phyloP scores from a whole-genome alignment of 2,888 invertebrate species.

The Choreutis nemorana region DNA sequence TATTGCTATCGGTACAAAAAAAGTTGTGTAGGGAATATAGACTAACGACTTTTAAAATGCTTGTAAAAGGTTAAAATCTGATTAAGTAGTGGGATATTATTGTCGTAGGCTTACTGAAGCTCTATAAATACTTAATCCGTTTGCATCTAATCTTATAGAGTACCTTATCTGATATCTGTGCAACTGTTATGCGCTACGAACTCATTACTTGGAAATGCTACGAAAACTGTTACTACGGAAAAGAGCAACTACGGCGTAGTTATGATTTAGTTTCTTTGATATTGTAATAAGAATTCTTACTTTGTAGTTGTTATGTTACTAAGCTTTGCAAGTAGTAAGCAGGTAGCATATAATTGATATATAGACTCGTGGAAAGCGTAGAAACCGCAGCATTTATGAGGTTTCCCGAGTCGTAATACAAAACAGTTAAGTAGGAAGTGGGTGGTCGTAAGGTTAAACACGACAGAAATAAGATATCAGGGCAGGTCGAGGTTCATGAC shows the following conservation, averaged over 20 bases:
- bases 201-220: no score
- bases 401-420: slow-evolving; percentile 58
- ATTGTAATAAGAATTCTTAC: no score
- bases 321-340: no score
- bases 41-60: slow-evolving; percentile 8
- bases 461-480: slow-evolving; percentile 64
- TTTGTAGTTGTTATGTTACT: no score
- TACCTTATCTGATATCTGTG: slow-evolving; percentile 35
- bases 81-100: slow-evolving; percentile 38
- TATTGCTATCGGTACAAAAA: no score
- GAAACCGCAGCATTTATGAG: slow-evolving; percentile 56
- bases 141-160: slow-evolving; percentile 64
- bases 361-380: no score
- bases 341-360: no score
- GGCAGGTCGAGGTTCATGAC: slow-evolving; percentile 30
- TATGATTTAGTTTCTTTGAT: no score
- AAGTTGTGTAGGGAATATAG: no score
- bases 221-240: no score
- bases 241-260: no score
- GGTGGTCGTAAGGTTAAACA: slow-evolving; percentile 63
- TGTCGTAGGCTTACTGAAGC: slow-evolving; percentile 48
- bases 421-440: slow-evolving; percentile 54
- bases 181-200: no score
- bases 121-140: slow-evolving; percentile 57
- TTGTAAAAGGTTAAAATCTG: slow-evolving; percentile 25